These are phyloP conservation scores for Tryphoninae sp. DNA, from an alignment of 2,888 invertebrate species.

Conservation along the genomic window DNA sequence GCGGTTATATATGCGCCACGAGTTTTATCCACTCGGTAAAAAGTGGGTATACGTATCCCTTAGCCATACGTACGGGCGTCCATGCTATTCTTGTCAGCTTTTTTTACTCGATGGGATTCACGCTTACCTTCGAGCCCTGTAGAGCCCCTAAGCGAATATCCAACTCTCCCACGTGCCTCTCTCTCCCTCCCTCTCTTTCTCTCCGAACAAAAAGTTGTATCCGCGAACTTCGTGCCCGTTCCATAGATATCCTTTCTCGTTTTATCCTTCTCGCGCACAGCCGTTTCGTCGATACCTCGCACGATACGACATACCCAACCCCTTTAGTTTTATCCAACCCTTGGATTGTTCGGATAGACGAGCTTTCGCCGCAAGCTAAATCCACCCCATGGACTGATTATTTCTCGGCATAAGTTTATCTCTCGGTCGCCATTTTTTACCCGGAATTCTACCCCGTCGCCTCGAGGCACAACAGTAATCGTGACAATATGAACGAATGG, in stretches of 20 bases:
- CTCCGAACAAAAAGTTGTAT: constrained; percentile 23
- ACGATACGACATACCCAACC: constrained; percentile 14
- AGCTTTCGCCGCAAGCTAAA: constrained; percentile 33
- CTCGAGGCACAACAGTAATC: not conserved
- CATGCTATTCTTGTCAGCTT: constrained; percentile 25
- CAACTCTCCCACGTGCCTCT: constrained; percentile 20
- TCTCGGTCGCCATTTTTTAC: not conserved
- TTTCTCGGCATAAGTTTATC: constrained; percentile 21
- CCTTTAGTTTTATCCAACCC: constrained; percentile 8
- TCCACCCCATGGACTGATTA: constrained; percentile 7
- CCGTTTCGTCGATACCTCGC: constrained; percentile 32
- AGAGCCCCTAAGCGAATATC: constrained; percentile 35
- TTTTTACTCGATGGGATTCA: constrained; percentile 34
- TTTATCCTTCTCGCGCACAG: not conserved
- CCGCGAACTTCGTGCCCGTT: constrained; percentile 2
- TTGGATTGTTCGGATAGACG: constrained; percentile 38
- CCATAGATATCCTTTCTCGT: not conserved
- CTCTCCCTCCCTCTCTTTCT: not conserved
- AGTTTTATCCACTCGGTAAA: constrained; percentile 32
- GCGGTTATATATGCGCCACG: not conserved
- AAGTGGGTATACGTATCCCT: constrained; percentile 15
- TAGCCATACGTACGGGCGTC: constrained; percentile 2
- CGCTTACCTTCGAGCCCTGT: not conserved
- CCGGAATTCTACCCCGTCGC: not conserved
- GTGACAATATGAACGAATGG: not conserved